Evolutionary conservation across 2,888 invertebrate species (phyloP), one percentile per base, ranked within the genome.

Genomic region (Vandiemenella viatica): DNA sequence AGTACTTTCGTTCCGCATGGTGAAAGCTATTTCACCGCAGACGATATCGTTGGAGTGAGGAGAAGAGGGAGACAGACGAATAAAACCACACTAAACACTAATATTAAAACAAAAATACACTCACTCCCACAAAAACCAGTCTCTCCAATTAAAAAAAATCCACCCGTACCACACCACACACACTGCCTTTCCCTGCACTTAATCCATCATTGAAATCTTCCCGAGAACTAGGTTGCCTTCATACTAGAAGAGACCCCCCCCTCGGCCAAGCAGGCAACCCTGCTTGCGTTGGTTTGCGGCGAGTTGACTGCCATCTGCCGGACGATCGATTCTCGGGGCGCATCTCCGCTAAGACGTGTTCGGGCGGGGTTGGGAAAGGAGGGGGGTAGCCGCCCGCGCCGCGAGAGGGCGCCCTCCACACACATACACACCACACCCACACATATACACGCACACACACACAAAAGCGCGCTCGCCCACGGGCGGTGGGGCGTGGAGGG

Each of bases 231-330:
- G 22, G 47, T 42, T 42, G 23, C 32, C 47, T 42, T 42, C 47
- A 47, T 47, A 41, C 47, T 42, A 38, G 38, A 46, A 40, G 40
- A 40, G 23, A 38, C 41, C 17, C 43, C 15, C 43, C 22, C 18
- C 41, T 22, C 47, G 19, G 40, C 44, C 44, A 45, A 37, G 41
- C 41, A 43, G 38, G 21, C 26, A 60, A 62, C 65, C 65, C 63
- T 62, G 64, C 65, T 59, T 62, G 64, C 65, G 46, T 17, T 46
- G 22, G 45, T 22, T 26, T 62, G 64, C 60, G 62, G 62, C 59
- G 59, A 58, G 56, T 55, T 56, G 54, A 56, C 59, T 62, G 64
- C 65, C 65, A 60, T 60, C 61, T 62, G 59, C 57, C 55, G 56
- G 56, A 56, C 60, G 61, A 61, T 61, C 62, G 61, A 51, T 50